These are phyloP conservation scores for Achatina immaculata DNA, from an alignment of 1,140 invertebrate genomes.

Conservation along the genomic window DNA sequence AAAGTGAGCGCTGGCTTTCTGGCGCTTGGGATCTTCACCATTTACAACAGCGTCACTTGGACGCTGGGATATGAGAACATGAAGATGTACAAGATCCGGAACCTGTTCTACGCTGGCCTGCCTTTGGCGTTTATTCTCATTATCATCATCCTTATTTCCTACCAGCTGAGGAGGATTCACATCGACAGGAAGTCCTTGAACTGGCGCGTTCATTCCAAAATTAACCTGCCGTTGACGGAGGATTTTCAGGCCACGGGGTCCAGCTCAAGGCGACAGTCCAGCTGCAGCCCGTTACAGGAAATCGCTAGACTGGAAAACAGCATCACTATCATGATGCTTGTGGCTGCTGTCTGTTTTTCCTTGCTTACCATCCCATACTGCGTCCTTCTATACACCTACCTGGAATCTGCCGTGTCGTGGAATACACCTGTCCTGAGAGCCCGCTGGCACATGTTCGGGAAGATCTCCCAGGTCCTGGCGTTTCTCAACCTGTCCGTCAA, in stretches of 20 bases:
- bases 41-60: background rate
- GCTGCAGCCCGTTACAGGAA: constrained; percentile 23
- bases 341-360: constrained; percentile 39
- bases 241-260: constrained; percentile 45
- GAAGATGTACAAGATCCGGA: constrained; percentile 39
- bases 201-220: constrained; percentile 25
- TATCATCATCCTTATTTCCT: constrained; percentile 43
- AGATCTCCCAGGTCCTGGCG: constrained; percentile 19
- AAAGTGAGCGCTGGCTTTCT: constrained; percentile 38
- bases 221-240: constrained; percentile 46
- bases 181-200: constrained; percentile 30
- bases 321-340: constrained; percentile 46
- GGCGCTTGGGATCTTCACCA: constrained; percentile 30
- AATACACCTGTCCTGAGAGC: constrained; percentile 1
- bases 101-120: constrained; percentile 39
- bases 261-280: constrained; percentile 42
- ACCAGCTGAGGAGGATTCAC: constrained; percentile 35
- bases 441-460: constrained; percentile 17
- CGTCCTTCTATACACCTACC: constrained; percentile 22
- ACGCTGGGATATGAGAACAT: constrained; percentile 4
- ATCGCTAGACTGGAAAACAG: constrained; percentile 46
- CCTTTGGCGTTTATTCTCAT: constrained; percentile 49
- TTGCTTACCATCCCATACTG: constrained; percentile 41
- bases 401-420: background rate
- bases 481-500: constrained; percentile 44